phyloP scores from a whole-genome alignment of 2,113 vertebrate genomes.

The Ammodytes dubius region DNA sequence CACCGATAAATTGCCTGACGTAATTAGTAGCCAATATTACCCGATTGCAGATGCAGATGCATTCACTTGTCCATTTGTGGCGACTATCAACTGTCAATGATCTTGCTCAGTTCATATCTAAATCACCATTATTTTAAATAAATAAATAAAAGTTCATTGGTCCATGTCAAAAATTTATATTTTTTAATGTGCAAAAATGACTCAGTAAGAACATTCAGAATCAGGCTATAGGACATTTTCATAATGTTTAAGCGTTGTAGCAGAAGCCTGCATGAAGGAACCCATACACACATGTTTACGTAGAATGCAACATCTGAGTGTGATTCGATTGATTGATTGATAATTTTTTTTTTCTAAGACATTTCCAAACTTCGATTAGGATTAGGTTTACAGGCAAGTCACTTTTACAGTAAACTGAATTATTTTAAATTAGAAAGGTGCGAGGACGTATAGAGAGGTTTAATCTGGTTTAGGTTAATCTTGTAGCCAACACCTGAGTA shows the following conservation, averaged over 20 bases:
- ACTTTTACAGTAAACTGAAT: background rate
- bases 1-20: background rate
- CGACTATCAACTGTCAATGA: background rate
- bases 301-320: background rate
- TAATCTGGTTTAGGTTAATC: too few species aligned
- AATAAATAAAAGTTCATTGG: background rate
- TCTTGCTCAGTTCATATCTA: background rate
- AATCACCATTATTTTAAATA: background rate
- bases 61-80: background rate
- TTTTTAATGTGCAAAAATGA: background rate
- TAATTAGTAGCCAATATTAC: background rate
- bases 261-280: background rate
- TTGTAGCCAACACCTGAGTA: background rate
- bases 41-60: background rate
- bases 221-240: background rate
- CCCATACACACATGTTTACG: background rate
- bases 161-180: background rate
- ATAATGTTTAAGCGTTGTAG: background rate
- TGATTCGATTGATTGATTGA: background rate
- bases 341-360: too few species aligned
- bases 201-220: background rate
- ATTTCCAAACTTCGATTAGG: background rate
- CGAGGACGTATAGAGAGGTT: background rate
- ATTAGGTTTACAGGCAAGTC: background rate
- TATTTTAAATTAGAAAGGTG: conserved; percentile 2